Conservation (phyloP, 2,888 invertebrate genomes). For the Synergus gifuensis region DNA sequence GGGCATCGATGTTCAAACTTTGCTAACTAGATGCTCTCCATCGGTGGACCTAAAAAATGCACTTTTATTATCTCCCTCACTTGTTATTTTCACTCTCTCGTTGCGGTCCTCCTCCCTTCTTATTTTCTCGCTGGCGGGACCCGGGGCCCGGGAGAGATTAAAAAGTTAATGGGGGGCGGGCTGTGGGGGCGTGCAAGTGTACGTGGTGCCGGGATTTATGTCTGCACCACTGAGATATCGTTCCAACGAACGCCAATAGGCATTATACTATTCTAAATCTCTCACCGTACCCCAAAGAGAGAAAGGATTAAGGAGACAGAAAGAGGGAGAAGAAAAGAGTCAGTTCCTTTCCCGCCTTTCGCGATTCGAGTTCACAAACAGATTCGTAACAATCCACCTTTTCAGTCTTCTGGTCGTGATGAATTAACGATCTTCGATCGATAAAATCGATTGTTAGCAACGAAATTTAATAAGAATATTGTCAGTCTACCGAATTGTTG, state of each 20-base stretch:
- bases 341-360: slow-evolving; percentile 52
- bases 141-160: slow-evolving; percentile 71
- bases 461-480: slow-evolving; percentile 44
- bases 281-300: slow-evolving; percentile 55
- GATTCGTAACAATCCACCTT: slow-evolving; percentile 55
- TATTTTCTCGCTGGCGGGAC: slow-evolving; percentile 59
- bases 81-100: slow-evolving; percentile 22
- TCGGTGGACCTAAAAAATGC: slow-evolving; percentile 39
- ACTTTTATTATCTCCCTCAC: slow-evolving; percentile 17
- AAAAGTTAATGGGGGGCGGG: slow-evolving; percentile 78
- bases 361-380: slow-evolving; percentile 56
- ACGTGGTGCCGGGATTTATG: slow-evolving; percentile 77
- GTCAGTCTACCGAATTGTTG: too few relatives aligned
- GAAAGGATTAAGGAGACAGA: slow-evolving; percentile 45
- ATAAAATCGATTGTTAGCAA: slow-evolving; percentile 57
- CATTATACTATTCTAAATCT: slow-evolving; percentile 73
- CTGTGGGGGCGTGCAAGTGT: slow-evolving; percentile 76
- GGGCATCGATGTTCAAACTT: slow-evolving; percentile 28
- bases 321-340: slow-evolving; percentile 29
- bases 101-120: slow-evolving; percentile 47
- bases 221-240: slow-evolving; percentile 76
- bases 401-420: slow-evolving; percentile 56
- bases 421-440: slow-evolving; percentile 57
- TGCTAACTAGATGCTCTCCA: slow-evolving; percentile 35
- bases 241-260: slow-evolving; percentile 75